Base-by-base conservation (phyloP, 2,888 invertebrate genomes). In the Dimorphilus gyrociliatus region DNA sequence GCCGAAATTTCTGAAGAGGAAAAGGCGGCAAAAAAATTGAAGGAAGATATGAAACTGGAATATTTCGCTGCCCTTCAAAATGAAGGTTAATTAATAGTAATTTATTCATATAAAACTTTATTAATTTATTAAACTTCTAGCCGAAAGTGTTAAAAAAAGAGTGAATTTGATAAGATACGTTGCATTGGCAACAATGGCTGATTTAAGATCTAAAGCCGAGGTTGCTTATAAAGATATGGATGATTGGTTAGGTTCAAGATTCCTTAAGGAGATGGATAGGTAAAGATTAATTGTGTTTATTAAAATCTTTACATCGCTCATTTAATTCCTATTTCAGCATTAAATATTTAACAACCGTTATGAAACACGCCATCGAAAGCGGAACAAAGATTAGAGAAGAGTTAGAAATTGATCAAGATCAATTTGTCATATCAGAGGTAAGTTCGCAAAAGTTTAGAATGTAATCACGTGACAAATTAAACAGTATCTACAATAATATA, bases 251-350 rank as follows among this genome's bases (percentile, higher is more conserved):
- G 61, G 61, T 10, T 53, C 58, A 2, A 41, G 57, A 25, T 60
- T 53, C 45, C 50, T 60, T 7, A 55, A 55, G 33, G 59, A 61
- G 38, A 61, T 58, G 51, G 53, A 58, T 34, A 53, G 55, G 57
- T 60, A 32, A 27, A 30, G 14, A n/a, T n/a, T 16, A 8, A 10
- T 15, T 4, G 23, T 10, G 2, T 8, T 32, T 16, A 13, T 14
- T 5, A 14, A 5, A 16, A 14, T 12, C n/a, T 2, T 13, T 16
- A 4, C 10, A 4, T 32, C 6, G 16, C n/a, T 33, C 17, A 12
- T 17, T 12, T 16, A 6, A 24, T 25, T 12, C 29, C 18, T 35
- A 3, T 46, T 48, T n/a, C 41, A 58, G 57, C 36, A 60, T 61
- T 44, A 54, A 60, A 36, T 49, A 53, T 19, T 45, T 60, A 49